Evolutionary conservation across 23 tunicate genomes (phyloP).

Genomic region (Trididemnum miniatum): DNA sequence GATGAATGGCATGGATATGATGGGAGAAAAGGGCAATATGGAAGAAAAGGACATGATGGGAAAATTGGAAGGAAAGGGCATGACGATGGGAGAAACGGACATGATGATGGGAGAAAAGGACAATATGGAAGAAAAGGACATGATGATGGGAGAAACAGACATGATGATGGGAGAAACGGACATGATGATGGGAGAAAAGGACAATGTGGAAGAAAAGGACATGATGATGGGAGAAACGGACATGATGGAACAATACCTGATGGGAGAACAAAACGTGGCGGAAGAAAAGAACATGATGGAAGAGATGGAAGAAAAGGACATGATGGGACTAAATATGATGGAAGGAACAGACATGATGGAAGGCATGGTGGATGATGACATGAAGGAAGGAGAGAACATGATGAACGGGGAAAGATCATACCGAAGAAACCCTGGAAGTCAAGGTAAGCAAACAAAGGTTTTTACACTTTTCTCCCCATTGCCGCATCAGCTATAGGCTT

Average conservation of each 20-base stretch:
- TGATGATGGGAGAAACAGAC: background rate
- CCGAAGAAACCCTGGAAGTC: too few relatives aligned
- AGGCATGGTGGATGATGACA: background rate
- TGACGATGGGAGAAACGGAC: background rate
- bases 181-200: background rate
- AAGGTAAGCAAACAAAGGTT: too few relatives aligned
- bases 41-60: slow-evolving; percentile 9
- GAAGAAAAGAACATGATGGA: background rate
- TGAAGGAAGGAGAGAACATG: background rate
- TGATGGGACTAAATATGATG: background rate
- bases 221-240: background rate
- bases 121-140: background rate
- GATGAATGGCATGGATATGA: background rate
- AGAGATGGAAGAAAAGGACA: background rate
- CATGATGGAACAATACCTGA: background rate
- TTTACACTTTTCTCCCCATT: too few relatives aligned
- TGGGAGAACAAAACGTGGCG: background rate
- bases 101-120: background rate
- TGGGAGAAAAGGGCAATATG: background rate
- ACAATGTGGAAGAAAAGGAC: background rate
- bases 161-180: background rate
- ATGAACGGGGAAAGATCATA: too few relatives aligned
- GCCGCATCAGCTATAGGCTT: too few relatives aligned
- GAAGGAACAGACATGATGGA: background rate
- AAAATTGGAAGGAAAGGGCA: too few relatives aligned